Evolutionary conservation across 2,888 invertebrate species (phyloP).

Genomic region (Dendrolimus houi): DNA sequence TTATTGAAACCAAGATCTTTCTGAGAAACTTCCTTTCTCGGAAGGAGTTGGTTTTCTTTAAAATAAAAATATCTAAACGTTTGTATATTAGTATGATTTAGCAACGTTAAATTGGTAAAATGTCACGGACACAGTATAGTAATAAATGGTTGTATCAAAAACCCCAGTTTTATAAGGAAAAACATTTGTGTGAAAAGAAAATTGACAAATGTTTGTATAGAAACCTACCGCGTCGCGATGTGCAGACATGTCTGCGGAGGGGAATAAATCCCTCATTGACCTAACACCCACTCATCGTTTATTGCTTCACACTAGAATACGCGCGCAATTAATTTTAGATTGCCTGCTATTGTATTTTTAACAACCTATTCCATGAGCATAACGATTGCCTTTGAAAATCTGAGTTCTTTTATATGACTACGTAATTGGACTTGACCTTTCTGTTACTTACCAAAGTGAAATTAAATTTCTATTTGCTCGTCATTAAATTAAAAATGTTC

Average conservation of each 20-base stretch:
- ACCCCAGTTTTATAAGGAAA: too few species aligned
- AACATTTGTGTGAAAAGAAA: too few species aligned
- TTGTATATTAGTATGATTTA: too few species aligned
- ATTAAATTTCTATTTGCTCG: constrained; percentile 25
- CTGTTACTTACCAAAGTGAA: constrained; percentile 15
- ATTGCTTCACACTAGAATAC: background rate
- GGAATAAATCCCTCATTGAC: background rate
- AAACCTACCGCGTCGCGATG: background rate
- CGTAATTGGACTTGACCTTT: constrained; percentile 27
- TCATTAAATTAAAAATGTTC: constrained; percentile 21
- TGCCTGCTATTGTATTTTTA: background rate
- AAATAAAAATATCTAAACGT: too few species aligned
- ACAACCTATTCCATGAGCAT: constrained; percentile 13
- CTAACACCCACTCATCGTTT: background rate
- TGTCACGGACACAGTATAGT: too few species aligned
- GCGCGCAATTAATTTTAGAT: background rate
- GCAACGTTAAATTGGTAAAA: too few species aligned
- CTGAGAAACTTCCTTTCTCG: too few species aligned
- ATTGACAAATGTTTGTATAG: too few species aligned
- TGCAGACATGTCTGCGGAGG: background rate
- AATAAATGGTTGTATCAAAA: too few species aligned
- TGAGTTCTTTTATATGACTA: constrained; percentile 19
- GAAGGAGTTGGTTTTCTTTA: too few species aligned
- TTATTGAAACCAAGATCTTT: too few species aligned
- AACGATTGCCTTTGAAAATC: constrained; percentile 13